Conservation (phyloP, 2,888 invertebrate species). For the Sphaerophoria rueppellii region DNA sequence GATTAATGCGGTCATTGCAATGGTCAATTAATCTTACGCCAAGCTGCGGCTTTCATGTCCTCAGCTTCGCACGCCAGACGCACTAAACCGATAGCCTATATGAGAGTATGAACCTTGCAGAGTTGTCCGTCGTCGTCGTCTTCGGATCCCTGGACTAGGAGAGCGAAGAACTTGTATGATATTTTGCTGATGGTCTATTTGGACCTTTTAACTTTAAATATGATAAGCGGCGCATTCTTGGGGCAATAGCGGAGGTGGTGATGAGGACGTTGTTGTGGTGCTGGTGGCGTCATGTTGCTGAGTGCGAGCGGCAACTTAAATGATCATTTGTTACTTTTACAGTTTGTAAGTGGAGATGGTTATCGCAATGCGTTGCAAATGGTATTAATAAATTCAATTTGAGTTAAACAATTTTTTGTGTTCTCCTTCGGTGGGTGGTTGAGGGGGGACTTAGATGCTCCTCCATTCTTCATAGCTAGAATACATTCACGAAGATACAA, state of each 20-base stretch:
- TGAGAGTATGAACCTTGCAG: background rate
- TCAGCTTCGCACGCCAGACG: constrained; percentile 2
- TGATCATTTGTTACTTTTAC: constrained; percentile 68
- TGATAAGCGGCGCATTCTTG: constrained; percentile 61
- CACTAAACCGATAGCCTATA: background rate
- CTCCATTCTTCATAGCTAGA: no score
- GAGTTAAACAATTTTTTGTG: constrained; percentile 49
- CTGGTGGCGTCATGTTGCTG: constrained; percentile 69
- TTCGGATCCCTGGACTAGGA: background rate
- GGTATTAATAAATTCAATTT: constrained; percentile 73
- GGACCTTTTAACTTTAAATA: constrained; percentile 71
- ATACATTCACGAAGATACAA: no score
- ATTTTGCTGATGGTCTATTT: constrained; percentile 57
- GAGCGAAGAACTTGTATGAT: constrained; percentile 1
- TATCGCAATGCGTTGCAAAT: constrained; percentile 70
- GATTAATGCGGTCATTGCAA: constrained; percentile 71
- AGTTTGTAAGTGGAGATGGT: constrained; percentile 68
- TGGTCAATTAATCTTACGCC: constrained; percentile 71
- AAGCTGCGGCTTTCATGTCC: constrained; percentile 62
- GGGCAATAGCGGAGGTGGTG: no score
- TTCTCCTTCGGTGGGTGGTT: constrained; percentile 22
- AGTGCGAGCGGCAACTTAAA: constrained; percentile 54
- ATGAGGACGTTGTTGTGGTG: no score
- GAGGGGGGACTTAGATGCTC: no score
- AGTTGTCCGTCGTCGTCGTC: background rate